Conservation (phyloP, 2,113 vertebrate species). For the Hiodon tergisus region DNA sequence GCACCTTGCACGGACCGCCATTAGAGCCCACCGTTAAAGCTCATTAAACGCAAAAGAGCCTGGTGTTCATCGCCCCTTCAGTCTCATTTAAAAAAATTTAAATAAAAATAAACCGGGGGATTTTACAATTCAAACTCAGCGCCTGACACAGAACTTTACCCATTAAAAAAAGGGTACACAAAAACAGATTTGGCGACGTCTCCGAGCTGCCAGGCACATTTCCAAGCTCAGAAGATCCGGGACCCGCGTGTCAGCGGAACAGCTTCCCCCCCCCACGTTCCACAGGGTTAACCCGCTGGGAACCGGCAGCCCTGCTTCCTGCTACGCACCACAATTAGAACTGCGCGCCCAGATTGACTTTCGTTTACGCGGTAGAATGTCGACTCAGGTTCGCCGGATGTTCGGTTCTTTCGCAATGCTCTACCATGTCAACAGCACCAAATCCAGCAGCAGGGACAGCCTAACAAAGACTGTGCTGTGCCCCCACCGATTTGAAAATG, state of each 20-base stretch:
- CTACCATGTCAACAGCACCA: background rate
- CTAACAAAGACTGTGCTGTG: too few relatives aligned
- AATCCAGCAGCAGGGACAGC: background rate
- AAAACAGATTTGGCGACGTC: slow-evolving; percentile 6
- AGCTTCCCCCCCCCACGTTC: background rate
- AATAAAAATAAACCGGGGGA: too few relatives aligned
- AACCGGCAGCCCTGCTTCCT: slow-evolving; percentile 32
- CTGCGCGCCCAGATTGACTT: slow-evolving; percentile 28
- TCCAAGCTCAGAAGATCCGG: slow-evolving; percentile 28
- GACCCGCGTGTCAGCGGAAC: slow-evolving; percentile 12
- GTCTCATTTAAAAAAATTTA: too few relatives aligned
- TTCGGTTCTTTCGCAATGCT: slow-evolving; percentile 8
- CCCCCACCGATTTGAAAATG: background rate
- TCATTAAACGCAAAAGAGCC: background rate
- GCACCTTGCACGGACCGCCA: background rate
- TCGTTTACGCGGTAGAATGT: slow-evolving; percentile 33
- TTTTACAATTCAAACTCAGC: background rate
- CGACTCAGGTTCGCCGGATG: slow-evolving; percentile 18
- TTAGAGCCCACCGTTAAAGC: background rate
- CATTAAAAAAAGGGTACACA: background rate
- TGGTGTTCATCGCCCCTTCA: background rate
- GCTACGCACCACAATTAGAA: slow-evolving; percentile 35
- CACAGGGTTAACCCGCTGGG: background rate
- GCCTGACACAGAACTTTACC: background rate
- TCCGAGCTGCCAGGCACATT: background rate